Evolutionary conservation across 2,888 invertebrate genomes (phyloP).

Genomic region (Conchocele bisecta): DNA sequence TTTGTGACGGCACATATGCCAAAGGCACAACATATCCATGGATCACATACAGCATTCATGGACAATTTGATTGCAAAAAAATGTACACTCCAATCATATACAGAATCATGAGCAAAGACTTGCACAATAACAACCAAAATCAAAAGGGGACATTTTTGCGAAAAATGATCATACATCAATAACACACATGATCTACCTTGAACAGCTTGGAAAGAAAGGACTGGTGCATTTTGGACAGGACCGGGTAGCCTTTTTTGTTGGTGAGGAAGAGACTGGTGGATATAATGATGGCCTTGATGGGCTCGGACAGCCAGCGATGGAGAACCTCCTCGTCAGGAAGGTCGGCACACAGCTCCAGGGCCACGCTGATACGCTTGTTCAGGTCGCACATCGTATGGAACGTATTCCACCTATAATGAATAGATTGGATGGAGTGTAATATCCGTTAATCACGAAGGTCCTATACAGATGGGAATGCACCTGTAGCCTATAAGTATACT

Average conservation of each 20-base stretch:
- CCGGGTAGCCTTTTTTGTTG: slow-evolving; percentile 95
- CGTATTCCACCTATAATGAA: slow-evolving; percentile 84
- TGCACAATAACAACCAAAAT: too few species aligned
- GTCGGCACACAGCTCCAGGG: slow-evolving; percentile 91
- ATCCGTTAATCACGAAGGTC: neutral
- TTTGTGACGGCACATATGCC: too few species aligned
- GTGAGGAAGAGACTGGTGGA: slow-evolving; percentile 92
- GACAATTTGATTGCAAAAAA: too few species aligned
- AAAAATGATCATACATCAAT: too few species aligned
- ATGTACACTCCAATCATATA: too few species aligned
- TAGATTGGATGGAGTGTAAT: neutral
- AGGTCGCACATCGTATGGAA: slow-evolving; percentile 84
- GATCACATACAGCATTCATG: too few species aligned
- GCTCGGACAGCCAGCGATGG: slow-evolving; percentile 97
- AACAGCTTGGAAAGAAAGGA: slow-evolving; percentile 86
- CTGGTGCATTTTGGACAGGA: slow-evolving; percentile 90
- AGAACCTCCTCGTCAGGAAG: slow-evolving; percentile 86
- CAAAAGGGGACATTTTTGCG: too few species aligned
- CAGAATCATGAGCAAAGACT: too few species aligned
- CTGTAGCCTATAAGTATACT: too few species aligned
- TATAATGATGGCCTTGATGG: slow-evolving; percentile 92
- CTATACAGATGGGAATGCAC: too few species aligned
- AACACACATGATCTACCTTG: slow-evolving; percentile 80
- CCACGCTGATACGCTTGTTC: slow-evolving; percentile 86
- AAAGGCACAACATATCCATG: too few species aligned